Percentiles rank a stretch among this genome's conserved stretches.
phyloP scores from a whole-genome alignment of 2,113 vertebrate genomes.

The Misgurnus anguillicaudatus region DNA sequence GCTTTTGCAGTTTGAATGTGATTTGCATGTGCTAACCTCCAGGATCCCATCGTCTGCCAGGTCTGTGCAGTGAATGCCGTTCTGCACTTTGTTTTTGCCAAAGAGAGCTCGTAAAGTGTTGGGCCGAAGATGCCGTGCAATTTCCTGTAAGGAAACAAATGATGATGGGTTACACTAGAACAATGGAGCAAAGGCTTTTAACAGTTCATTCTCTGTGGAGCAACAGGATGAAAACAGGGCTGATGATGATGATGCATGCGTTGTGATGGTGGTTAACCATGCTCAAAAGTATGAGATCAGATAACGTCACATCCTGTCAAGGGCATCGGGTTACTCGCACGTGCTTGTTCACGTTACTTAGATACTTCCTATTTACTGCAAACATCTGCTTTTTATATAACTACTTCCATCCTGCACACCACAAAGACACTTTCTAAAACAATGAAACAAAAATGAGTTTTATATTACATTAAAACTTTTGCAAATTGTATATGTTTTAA shows the following conservation, averaged over 20 bases:
- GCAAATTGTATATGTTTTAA: too few species aligned
- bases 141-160: slow-evolving; percentile 76
- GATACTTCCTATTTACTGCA: slow-evolving; percentile 20
- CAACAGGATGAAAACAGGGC: not conserved
- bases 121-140: slow-evolving; percentile 86
- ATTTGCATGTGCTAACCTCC: slow-evolving; percentile 77
- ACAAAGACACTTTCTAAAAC: too few species aligned
- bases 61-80: slow-evolving; percentile 92
- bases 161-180: slow-evolving; percentile 6
- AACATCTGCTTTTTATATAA: not conserved
- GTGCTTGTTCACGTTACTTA: not conserved
- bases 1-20: slow-evolving; percentile 16
- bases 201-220: not conserved
- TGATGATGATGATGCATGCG: slow-evolving; percentile 10
- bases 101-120: slow-evolving; percentile 83
- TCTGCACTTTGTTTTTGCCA: slow-evolving; percentile 89
- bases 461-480: too few species aligned
- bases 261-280: slow-evolving; percentile 6
- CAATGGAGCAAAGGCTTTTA: slow-evolving; percentile 11
- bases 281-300: slow-evolving; percentile 1
- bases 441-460: too few species aligned
- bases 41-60: slow-evolving; percentile 89
- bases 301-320: slow-evolving; percentile 26
- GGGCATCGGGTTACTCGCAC: slow-evolving; percentile 30
- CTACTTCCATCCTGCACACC: not conserved